Conservation (phyloP, 2,888 invertebrate species). For the Holacanthella duospinosa region DNA sequence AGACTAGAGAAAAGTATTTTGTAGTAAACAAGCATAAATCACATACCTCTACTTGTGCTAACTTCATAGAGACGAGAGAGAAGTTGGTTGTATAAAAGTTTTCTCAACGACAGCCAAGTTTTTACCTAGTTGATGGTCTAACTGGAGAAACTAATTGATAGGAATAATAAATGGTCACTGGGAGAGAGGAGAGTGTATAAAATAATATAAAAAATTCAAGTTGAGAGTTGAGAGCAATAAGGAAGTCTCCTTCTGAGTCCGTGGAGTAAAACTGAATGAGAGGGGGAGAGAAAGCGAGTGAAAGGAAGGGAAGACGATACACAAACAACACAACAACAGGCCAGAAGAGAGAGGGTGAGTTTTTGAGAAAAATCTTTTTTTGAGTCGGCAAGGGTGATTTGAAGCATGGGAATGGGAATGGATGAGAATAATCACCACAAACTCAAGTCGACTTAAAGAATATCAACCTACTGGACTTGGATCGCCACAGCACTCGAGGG, state of each 20-base stretch:
- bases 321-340: neutral
- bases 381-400: too few relatives aligned
- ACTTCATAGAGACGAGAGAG: neutral
- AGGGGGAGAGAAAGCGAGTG: neutral
- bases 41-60: neutral
- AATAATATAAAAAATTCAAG: neutral
- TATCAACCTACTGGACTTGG: conserved; percentile 14
- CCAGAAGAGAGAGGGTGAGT: conserved; percentile 4
- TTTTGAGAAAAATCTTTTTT: too few relatives aligned
- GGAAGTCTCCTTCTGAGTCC: neutral
- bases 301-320: conserved; percentile 1
- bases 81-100: neutral
- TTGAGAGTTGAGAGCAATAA: neutral
- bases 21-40: neutral
- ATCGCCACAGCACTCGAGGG: conserved; percentile 38
- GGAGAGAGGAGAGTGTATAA: neutral
- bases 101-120: neutral
- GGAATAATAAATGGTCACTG: conserved; percentile 30
- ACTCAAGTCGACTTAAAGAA: too few relatives aligned
- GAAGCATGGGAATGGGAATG: too few relatives aligned
- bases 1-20: neutral
- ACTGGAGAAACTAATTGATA: conserved; percentile 37
- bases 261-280: neutral
- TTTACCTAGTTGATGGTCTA: neutral
- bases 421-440: too few relatives aligned